These are phyloP conservation scores for Drosophila fuyamai DNA, from an alignment of 1,140 invertebrate genomes.

Conservation along the genomic window DNA sequence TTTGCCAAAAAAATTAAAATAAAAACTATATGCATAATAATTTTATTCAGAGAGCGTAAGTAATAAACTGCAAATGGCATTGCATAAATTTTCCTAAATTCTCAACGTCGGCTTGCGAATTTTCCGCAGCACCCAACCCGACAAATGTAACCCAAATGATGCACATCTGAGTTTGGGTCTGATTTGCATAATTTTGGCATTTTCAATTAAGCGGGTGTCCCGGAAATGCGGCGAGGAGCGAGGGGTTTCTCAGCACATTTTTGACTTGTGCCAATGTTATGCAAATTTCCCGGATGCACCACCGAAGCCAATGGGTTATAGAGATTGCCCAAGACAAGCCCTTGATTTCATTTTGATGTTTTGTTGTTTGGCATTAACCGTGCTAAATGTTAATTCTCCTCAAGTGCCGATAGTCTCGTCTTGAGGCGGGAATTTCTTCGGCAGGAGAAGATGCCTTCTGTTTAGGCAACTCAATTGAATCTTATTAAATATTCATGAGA, in stretches of 20 bases:
- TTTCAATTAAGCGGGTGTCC: slow-evolving; percentile 63
- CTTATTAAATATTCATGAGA: slow-evolving; percentile 70
- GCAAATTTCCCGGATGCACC: slow-evolving; percentile 59
- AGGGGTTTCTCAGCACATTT: slow-evolving; percentile 46
- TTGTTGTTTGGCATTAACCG: slow-evolving; percentile 76
- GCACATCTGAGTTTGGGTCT: slow-evolving; percentile 37
- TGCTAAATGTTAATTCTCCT: slow-evolving; percentile 78
- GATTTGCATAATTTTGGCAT: slow-evolving; percentile 81
- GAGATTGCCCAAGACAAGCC: slow-evolving; percentile 21
- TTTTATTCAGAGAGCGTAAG: slow-evolving; percentile 45
- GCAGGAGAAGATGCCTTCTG: slow-evolving; percentile 27
- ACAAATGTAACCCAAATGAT: slow-evolving; percentile 65
- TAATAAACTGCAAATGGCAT: slow-evolving; percentile 55
- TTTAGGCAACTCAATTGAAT: slow-evolving; percentile 63
- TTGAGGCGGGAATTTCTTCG: slow-evolving; percentile 23
- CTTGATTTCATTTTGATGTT: slow-evolving; percentile 73
- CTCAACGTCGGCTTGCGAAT: slow-evolving; percentile 44
- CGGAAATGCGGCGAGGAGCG: slow-evolving; percentile 13
- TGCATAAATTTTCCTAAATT: slow-evolving; percentile 61
- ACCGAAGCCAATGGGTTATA: slow-evolving; percentile 33
- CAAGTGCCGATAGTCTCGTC: slow-evolving; percentile 58
- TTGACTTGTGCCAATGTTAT: slow-evolving; percentile 84
- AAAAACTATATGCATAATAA: slow-evolving; percentile 44
- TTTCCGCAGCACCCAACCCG: slow-evolving; percentile 22
- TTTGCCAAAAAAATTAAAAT: slow-evolving; percentile 8